Base-by-base conservation (phyloP, 2,888 invertebrate genomes). In the Sicus ferrugineus region DNA sequence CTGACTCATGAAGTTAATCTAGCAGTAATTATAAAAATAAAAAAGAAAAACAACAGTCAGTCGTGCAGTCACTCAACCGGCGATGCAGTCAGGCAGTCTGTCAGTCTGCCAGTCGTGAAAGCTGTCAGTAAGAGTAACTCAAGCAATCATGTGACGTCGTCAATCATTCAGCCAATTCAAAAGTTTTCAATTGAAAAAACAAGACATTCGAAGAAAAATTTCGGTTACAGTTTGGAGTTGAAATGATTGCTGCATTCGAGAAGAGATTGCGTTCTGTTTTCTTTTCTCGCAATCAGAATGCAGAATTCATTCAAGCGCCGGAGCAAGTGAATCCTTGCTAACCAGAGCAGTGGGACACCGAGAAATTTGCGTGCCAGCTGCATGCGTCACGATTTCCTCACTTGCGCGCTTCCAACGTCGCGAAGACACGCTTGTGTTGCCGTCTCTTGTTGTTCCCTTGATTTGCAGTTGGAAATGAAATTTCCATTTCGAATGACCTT, bases 401-500 rank as follows among this genome's bases (percentile, higher is more conserved):
- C n/a, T n/a, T n/a, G n/a, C n/a, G n/a, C n/a, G n/a, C n/a, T n/a
- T n/a, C n/a, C n/a, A 46, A 3, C 46, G 19, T 16, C 46, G 46
- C 19, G n/a, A 16, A n/a, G 14, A 46, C 6, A 6, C 9, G 6
- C n/a, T 11, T 46, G n/a, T 19, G 46, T 46, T 46, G 3, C 46
- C 9, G 46, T 46, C 9, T 46, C 46, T 11, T 34, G 7, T 46
- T 46, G 46, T 46, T 46, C 46, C n/a, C n/a, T n/a, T 14, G 19
- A 46, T 46, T 46, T 46, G 46, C 46, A 5, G n/a, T 46, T 46
- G 19, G 19, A 46, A n/a, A 46, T 46, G 19, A 46, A 46, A 46
- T 46, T 11, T 46, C 46, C 46, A 46, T 46, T 46, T 46, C 46
- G n/a, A 46, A 46, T 46, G 46, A 46, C 46, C 46, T 46, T 46